Conservation (phyloP, 37 sponge, comb jelly and placozoan species). For the Spongilla lacustris region DNA sequence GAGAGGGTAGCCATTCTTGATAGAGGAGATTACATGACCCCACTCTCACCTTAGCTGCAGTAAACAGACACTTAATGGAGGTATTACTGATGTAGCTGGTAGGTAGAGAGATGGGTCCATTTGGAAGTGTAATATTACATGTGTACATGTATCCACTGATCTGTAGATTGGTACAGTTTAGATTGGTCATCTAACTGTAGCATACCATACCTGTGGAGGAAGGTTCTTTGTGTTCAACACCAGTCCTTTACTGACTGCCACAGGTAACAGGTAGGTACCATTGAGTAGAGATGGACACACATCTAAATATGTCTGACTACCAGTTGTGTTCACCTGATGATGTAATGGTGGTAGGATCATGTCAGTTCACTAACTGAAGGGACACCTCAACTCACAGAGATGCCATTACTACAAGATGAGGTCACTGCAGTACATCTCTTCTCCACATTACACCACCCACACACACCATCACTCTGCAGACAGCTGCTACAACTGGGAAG, state of each 20-base stretch:
- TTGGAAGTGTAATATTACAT: not conserved
- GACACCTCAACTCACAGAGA: not conserved
- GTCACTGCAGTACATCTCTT: constrained; percentile 49
- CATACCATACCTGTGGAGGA: constrained; percentile 13
- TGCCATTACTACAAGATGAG: constrained; percentile 7
- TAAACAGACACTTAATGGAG: constrained; percentile 16
- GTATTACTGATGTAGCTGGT: constrained; percentile 16
- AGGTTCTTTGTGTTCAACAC: constrained; percentile 47
- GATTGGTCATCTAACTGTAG: too few species aligned
- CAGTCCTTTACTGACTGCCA: constrained; percentile 6
- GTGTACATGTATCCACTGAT: constrained; percentile 28
- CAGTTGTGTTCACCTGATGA: not conserved
- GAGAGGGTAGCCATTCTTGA: not conserved
- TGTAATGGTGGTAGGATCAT: not conserved
- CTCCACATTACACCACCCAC: constrained; percentile 49
- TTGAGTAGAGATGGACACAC: constrained; percentile 30
- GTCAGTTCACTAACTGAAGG: not conserved
- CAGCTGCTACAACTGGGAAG: constrained; percentile 39
- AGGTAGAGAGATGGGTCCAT: not conserved
- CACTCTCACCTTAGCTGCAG: constrained; percentile 5
- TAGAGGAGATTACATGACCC: not conserved
- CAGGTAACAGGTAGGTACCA: constrained; percentile 36
- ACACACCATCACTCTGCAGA: constrained; percentile 29
- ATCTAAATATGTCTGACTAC: constrained; percentile 3
- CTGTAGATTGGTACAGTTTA: not conserved